Evolutionary conservation across 1,140 invertebrate genomes (phyloP), one percentile per base, ranked within the genome.

Genomic region (Danaus plexippus): DNA sequence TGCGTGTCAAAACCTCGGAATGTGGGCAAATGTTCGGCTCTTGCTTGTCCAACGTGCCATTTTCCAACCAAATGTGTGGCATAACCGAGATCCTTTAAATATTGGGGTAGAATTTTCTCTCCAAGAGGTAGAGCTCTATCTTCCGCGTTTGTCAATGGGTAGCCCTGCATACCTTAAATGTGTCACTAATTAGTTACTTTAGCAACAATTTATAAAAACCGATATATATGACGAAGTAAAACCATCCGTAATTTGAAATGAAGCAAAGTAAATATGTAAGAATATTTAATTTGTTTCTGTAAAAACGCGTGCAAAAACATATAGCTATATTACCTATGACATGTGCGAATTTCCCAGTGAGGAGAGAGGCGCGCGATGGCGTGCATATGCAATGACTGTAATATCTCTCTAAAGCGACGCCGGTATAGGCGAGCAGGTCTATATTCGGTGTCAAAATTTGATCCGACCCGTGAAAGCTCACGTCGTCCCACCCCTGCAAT

Each of bases 381-480:
- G 94, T 94, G 73, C 94, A 95, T 56, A 95, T 77, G 1, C 92
- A 89, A 57, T 92, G 89, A 0, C 90, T 91, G 75, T 96, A 96
- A 58, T 87, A 87, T 11, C 77, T 72, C 50, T 80, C 73, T 7
- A 96, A 76, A 13, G 94, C 92, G 7, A 94, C 88, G 8, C 94
- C 94, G 65, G 92, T 91, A 75, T 92, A 93, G 0, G 93, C 95
- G 45, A 96, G 71, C 4, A 92, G 89, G 78, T 96, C 95, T 52
- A 96, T 94, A 77, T 96, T 96, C 1, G 94, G 94, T 0, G 95
- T 96, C 47, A 91, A 90, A 62, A 95, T 94, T 82, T 97, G 93
- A 61, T 93, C 88, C 0, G 92, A 93, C 1, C 96, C 96, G 79
- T 96, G 95, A 73, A 96, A 96, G 64, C 95, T 93, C 1, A 97